Evolutionary conservation across 2,113 vertebrate genomes (phyloP).

Genomic region (Indri indri): DNA sequence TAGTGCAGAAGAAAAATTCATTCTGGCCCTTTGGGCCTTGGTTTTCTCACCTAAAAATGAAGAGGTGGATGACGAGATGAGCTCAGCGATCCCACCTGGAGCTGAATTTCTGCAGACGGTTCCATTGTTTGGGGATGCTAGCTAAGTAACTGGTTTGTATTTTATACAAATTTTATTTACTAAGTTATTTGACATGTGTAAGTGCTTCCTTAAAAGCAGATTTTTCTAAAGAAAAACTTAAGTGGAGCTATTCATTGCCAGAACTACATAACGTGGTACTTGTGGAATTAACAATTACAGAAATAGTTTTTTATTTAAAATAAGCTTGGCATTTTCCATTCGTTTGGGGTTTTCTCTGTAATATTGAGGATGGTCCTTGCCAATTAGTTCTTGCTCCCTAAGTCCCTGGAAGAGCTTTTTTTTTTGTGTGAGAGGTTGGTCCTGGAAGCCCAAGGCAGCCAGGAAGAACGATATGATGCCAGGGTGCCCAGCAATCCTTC

Average conservation of each 20-base stretch:
- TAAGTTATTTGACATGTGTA: conserved; percentile 19
- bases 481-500: not conserved
- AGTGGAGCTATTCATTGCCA: not conserved
- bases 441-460: not conserved
- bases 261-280: not conserved
- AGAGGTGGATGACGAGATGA: not conserved
- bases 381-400: not conserved
- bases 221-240: conserved; percentile 25
- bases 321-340: conserved; percentile 48
- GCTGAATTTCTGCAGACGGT: not conserved
- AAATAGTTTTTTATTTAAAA: conserved; percentile 44
- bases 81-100: not conserved
- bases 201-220: conserved; percentile 41
- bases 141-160: not conserved
- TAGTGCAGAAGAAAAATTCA: not conserved
- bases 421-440: conserved; percentile 14
- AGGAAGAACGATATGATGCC: not conserved
- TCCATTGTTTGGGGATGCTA: not conserved
- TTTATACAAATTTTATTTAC: conserved; percentile 4
- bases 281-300: conserved; percentile 20
- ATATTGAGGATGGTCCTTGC: not conserved
- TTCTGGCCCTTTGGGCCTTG: not conserved
- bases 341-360: not conserved
- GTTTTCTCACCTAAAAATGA: conserved; percentile 30
- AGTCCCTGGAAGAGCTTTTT: not conserved